These are phyloP conservation scores for Apodemia mormo DNA, from an alignment of 2,888 invertebrate species.

Conservation along the genomic window DNA sequence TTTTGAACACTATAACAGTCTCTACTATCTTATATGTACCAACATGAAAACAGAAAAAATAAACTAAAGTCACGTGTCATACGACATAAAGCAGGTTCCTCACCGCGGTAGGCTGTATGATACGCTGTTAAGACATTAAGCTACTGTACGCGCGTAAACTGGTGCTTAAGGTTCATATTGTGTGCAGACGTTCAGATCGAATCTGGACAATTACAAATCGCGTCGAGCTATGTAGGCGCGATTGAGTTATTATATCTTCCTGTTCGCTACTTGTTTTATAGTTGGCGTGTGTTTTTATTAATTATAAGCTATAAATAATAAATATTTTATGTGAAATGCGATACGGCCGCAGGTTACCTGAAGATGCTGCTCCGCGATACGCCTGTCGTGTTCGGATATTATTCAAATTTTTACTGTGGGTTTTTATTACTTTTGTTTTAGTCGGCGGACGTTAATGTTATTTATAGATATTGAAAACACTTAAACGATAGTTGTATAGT, in stretches of 20 bases:
- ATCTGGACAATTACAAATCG: constrained; percentile 80
- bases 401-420: constrained; percentile 75
- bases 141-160: constrained; percentile 50
- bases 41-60: background rate
- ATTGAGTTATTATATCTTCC: constrained; percentile 82
- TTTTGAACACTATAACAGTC: too few species aligned
- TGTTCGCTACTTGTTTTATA: constrained; percentile 80
- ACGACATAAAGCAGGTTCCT: constrained; percentile 47
- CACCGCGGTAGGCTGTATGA: constrained; percentile 57
- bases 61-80: constrained; percentile 30
- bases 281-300: constrained; percentile 79
- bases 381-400: constrained; percentile 62
- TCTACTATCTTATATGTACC: background rate
- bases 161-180: constrained; percentile 51
- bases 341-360: constrained; percentile 61
- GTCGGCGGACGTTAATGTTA: constrained; percentile 22
- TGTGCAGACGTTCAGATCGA: constrained; percentile 61
- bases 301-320: constrained; percentile 79
- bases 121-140: constrained; percentile 72
- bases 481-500: too few species aligned
- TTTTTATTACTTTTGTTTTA: constrained; percentile 36
- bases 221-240: constrained; percentile 63
- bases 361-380: constrained; percentile 68
- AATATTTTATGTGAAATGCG: constrained; percentile 79
- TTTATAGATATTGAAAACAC: background rate